Evolutionary conservation across 2,888 invertebrate genomes (phyloP), one percentile per base, ranked within the genome.

Genomic region (Leucoptera coffeella): DNA sequence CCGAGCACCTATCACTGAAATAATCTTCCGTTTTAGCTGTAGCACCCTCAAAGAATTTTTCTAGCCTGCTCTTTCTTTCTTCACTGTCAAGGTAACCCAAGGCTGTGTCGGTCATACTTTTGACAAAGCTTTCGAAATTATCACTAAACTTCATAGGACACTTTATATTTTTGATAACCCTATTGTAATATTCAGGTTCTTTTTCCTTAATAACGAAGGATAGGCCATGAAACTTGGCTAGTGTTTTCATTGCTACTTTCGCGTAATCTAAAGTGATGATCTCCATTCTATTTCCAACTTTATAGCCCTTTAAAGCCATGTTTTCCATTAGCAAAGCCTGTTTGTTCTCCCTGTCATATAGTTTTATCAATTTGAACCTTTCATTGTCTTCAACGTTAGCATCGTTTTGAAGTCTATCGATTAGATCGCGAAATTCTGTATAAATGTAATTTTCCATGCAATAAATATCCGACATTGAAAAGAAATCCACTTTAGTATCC

Each of bases 181-280:
- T 36, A 8, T 50, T 35, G 29, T 41, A 57, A 35, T 45, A 59
- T 14, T 43, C 40, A 0, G 50, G 49, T 15, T 31, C 34, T 27
- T 33, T 40, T 2, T 36, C 31, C 38, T 56, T 31, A 9, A 57
- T 8, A 1, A 42, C 45, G 27, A 51, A 54, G 1, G 55, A 42
- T 0, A 60, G 29, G 0, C 39, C 47, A 23, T 60, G 60, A 14
- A 59, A 51, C 35, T 41, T 60, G 0, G 61, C 60, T 4, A 61
- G 35, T 28, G 55, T 41, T 26, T 41, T 32, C 1, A 59, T 31
- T 1, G 48, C 39, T 14, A 43, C 29, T 32, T 53, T 45, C 5
- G 49, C 47, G 34, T 50, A 54, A 13, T 45, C 36, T 4, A 49
- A 15, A 1, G 47, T 35, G n/a, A 50, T 35, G 1, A 45, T 40